A percentile compares a stretch with the other conserved stretches of the same genome.
Evolutionary conservation across 2,113 vertebrate genomes (phyloP).

Genomic region (Diglossa brunneiventris): DNA sequence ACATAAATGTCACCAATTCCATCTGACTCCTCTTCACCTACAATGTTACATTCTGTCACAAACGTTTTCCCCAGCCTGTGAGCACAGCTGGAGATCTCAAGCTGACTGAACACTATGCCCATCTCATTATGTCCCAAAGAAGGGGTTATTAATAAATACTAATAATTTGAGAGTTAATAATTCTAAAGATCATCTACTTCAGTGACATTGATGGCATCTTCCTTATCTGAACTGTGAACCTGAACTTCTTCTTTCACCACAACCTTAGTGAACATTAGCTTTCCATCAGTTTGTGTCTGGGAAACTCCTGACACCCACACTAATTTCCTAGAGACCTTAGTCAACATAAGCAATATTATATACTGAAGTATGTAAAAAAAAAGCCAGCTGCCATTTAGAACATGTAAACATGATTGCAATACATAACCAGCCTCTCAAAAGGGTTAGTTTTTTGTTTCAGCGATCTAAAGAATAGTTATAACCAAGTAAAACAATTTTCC

Average conservation of each 20-base stretch:
- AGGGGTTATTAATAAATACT: background rate
- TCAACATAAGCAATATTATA: background rate
- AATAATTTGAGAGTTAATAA: background rate
- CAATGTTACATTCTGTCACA: background rate
- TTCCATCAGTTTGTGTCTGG: background rate
- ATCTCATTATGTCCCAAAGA: background rate
- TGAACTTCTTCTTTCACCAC: background rate
- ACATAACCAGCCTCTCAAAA: background rate
- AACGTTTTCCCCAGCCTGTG: background rate
- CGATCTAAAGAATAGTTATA: background rate
- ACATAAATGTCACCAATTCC: background rate
- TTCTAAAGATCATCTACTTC: background rate
- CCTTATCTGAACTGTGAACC: background rate
- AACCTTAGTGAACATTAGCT: background rate
- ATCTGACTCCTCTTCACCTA: background rate
- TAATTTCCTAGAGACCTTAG: background rate
- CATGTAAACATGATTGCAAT: background rate
- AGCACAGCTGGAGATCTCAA: background rate
- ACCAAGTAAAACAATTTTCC: background rate
- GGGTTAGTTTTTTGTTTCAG: background rate
- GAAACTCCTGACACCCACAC: background rate
- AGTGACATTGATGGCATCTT: background rate
- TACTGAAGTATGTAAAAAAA: fast-evolving
- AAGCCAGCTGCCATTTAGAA: background rate
- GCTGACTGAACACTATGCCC: background rate